Conservation (phyloP, 2,113 vertebrate genomes). For the Xenus cinereus region DNA sequence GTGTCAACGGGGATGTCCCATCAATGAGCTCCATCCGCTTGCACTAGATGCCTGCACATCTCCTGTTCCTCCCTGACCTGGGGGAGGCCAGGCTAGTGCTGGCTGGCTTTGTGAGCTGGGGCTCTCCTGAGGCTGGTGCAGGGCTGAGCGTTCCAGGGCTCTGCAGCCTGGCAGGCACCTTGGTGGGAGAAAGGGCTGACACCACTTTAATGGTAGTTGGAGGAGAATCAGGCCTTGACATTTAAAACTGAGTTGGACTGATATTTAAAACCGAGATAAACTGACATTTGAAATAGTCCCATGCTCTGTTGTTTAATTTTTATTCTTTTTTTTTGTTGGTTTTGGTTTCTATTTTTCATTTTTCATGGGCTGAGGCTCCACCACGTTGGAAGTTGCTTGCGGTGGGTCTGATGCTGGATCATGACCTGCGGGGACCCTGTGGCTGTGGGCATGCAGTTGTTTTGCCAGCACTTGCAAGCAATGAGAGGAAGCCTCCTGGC, state of each 20-base stretch:
- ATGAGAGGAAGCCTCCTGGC: neutral
- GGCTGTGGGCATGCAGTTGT: neutral
- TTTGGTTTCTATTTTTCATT: neutral
- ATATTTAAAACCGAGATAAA: constrained; percentile 20
- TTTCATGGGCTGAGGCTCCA: neutral
- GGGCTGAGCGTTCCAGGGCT: neutral
- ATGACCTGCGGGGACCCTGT: neutral
- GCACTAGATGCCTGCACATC: rapidly evolving
- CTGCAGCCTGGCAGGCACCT: neutral
- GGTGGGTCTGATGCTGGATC: neutral
- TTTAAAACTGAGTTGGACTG: neutral
- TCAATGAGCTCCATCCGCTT: rapidly evolving
- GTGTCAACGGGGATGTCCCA: neutral
- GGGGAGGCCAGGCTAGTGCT: neutral
- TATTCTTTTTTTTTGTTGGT: neutral
- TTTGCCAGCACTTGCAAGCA: neutral
- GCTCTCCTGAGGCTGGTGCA: rapidly evolving
- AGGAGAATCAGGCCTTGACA: neutral
- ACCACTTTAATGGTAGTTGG: neutral
- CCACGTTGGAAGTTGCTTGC: neutral
- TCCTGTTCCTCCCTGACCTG: rapidly evolving
- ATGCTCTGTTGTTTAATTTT: neutral
- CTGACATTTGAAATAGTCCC: neutral
- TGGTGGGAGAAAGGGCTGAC: rapidly evolving
- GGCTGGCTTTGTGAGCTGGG: neutral